A percentile compares a stretch with the other conserved stretches of the same genome.
These are phyloP conservation scores for Teleopsis dalmanni DNA, from an alignment of 1,140 invertebrate genomes.

Conservation along the genomic window DNA sequence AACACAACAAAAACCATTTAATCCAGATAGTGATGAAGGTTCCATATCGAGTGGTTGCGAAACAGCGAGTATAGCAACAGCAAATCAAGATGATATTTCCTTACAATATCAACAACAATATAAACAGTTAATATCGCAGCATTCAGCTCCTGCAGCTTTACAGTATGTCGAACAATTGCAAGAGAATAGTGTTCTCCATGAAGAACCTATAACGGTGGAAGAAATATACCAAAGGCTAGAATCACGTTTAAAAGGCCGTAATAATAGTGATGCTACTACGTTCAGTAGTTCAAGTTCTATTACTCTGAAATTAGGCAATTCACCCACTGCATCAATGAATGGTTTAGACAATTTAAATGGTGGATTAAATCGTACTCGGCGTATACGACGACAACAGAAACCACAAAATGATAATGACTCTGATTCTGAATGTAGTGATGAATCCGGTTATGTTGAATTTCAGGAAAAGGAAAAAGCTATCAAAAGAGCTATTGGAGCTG, in stretches of 20 bases:
- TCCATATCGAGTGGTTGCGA: constrained; percentile 72
- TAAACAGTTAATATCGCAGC: constrained; percentile 3
- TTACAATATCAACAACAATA: constrained; percentile 10
- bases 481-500: too few relatives aligned
- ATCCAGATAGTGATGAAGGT: constrained; percentile 61
- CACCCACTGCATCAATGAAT: constrained; percentile 14
- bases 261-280: constrained; percentile 29
- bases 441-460: constrained; percentile 51
- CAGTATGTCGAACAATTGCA: not conserved
- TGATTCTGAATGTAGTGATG: constrained; percentile 47
- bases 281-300: constrained; percentile 41
- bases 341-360: constrained; percentile 11
- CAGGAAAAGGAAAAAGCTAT: constrained; percentile 22
- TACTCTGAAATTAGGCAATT: constrained; percentile 29
- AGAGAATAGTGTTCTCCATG: not conserved
- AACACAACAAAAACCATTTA: constrained; percentile 19
- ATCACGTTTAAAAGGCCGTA: constrained; percentile 27
- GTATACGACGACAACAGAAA: constrained; percentile 7
- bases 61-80: constrained; percentile 64
- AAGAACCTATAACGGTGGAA: constrained; percentile 12
- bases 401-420: constrained; percentile 17
- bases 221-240: constrained; percentile 42
- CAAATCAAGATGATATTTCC: constrained; percentile 22
- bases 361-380: not conserved
- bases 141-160: not conserved